Conservation (phyloP, 2,888 invertebrate species). For the Apoda limacodes region DNA sequence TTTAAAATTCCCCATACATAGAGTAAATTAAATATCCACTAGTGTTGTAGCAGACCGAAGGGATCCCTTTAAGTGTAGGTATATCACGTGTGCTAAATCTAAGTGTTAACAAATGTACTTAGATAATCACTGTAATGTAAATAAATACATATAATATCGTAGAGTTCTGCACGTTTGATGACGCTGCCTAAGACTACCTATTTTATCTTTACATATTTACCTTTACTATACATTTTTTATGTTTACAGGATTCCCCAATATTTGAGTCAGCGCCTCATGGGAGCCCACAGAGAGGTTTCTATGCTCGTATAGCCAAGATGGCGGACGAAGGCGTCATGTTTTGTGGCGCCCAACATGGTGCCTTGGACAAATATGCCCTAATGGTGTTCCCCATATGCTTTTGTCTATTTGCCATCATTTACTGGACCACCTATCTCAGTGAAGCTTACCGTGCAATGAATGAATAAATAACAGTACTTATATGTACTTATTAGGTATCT, state of each 20-base stretch:
- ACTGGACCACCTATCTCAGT: slow-evolving; percentile 73
- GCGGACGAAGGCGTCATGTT: slow-evolving; percentile 69
- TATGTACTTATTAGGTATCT: no score
- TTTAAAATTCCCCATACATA: no score
- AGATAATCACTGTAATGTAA: no score
- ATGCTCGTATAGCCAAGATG: slow-evolving; percentile 44
- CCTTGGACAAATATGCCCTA: slow-evolving; percentile 71
- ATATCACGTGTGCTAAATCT: no score
- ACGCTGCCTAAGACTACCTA: no score
- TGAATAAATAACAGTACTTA: no score
- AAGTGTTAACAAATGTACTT: no score
- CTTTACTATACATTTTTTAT: slow-evolving; percentile 9
- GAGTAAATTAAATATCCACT: no score
- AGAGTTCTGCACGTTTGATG: no score
- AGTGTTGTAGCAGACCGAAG: no score
- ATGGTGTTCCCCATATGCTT: slow-evolving; percentile 71
- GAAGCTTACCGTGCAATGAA: slow-evolving; percentile 56
- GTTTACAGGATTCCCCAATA: slow-evolving; percentile 55
- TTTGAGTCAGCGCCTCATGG: slow-evolving; percentile 46
- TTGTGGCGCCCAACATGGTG: slow-evolving; percentile 72
- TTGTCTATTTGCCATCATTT: slow-evolving; percentile 66
- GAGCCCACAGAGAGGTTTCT: slow-evolving; percentile 32
- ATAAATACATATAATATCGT: no score
- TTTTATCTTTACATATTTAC: slow-evolving; percentile 18
- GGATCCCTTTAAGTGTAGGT: no score